These are phyloP conservation scores for Pelecanoides urinatrix DNA, from an alignment of 2,113 vertebrate genomes.

Conservation along the genomic window DNA sequence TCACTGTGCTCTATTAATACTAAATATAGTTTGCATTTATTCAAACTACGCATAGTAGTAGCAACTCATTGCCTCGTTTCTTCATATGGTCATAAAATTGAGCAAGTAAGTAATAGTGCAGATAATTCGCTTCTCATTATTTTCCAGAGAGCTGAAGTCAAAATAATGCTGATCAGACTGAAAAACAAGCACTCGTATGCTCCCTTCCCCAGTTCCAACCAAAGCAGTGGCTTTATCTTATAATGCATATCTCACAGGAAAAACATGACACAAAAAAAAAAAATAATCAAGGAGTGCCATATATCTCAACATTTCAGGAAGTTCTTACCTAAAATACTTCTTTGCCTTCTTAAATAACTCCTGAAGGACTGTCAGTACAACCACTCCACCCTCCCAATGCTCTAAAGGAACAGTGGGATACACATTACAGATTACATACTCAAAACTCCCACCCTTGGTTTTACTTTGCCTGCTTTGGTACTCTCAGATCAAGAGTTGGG, in stretches of 20 bases:
- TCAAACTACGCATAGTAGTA: not conserved
- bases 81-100: not conserved
- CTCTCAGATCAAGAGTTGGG: not conserved
- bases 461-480: not conserved
- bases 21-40: not conserved
- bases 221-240: not conserved
- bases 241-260: not conserved
- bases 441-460: not conserved
- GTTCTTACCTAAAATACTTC: not conserved
- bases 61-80: not conserved
- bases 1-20: not conserved
- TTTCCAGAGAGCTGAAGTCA: not conserved
- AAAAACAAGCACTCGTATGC: not conserved
- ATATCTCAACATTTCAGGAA: not conserved
- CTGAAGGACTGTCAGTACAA: not conserved
- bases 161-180: not conserved
- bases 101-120: not conserved
- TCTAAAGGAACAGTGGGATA: not conserved
- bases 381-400: rapidly evolving
- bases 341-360: not conserved
- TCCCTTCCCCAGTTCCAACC: not conserved
- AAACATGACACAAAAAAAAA: rapidly evolving
- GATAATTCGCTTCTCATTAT: not conserved
- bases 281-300: not conserved
- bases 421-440: not conserved